phyloP scores from a whole-genome alignment of 2,888 invertebrate genomes.

The Muschampia plurimacula region DNA sequence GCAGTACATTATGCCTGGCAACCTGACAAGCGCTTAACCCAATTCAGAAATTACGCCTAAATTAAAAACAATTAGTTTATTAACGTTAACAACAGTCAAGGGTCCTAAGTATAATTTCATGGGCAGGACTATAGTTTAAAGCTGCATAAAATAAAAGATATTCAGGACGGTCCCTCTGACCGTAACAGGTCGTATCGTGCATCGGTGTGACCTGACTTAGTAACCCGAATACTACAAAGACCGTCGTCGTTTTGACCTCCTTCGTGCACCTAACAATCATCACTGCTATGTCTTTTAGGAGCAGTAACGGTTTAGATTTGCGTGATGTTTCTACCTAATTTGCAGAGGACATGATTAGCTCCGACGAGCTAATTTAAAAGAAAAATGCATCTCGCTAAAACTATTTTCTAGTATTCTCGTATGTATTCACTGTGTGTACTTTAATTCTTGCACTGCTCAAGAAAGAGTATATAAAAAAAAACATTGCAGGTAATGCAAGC shows the following conservation, averaged over 20 bases:
- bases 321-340: conserved; percentile 18
- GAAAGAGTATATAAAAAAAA: no score
- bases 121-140: not conserved
- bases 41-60: conserved; percentile 31
- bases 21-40: conserved; percentile 37
- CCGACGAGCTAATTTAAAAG: conserved; percentile 14
- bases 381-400: conserved; percentile 7
- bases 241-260: conserved; percentile 41
- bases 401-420: no score
- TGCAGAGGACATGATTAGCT: conserved; percentile 32
- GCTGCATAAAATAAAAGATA: not conserved
- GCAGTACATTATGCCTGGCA: conserved; percentile 28
- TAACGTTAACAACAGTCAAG: not conserved
- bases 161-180: conserved; percentile 51
- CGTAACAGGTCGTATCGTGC: conserved; percentile 50
- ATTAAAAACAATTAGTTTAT: conserved; percentile 31
- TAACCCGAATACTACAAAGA: conserved; percentile 65
- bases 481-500: no score
- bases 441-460: no score
- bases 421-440: no score
- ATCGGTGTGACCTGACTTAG: conserved; percentile 57
- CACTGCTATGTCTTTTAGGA: conserved; percentile 24
- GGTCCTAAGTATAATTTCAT: not conserved
- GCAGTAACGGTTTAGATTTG: conserved; percentile 12
- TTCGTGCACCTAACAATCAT: conserved; percentile 26